A percentile compares a stretch with the other conserved stretches of the same genome.
These are phyloP conservation scores for Chrosomus eos DNA, from an alignment of 2,797 vertebrate genomes.

Conservation along the genomic window DNA sequence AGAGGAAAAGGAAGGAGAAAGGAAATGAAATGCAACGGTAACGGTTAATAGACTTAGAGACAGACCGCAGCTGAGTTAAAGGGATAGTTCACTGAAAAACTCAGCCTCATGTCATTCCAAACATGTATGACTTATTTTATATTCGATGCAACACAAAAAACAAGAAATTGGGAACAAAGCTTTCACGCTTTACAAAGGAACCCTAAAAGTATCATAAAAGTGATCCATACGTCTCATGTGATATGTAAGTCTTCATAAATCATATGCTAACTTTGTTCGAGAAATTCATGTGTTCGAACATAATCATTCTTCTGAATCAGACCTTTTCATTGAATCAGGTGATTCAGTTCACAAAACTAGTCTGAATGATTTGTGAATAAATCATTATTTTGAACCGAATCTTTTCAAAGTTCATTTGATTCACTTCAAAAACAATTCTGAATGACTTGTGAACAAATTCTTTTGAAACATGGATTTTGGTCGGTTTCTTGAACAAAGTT, in stretches of 20 bases:
- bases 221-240: not conserved
- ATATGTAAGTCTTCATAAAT: not conserved
- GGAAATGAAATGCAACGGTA: slow-evolving; percentile 31
- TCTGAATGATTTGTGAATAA: too few species aligned
- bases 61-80: slow-evolving; percentile 10
- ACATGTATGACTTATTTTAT: too few species aligned
- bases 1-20: slow-evolving; percentile 31
- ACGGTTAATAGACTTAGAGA: slow-evolving; percentile 12
- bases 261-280: not conserved
- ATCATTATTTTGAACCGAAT: too few species aligned
- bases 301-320: too few species aligned
- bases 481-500: not conserved
- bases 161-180: not conserved
- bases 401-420: not conserved
- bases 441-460: not conserved
- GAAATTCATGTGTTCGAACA: not conserved
- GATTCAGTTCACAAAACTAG: too few species aligned
- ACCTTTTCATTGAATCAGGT: too few species aligned
- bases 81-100: not conserved
- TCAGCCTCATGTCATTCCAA: not conserved
- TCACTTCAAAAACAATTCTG: not conserved
- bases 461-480: not conserved
- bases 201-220: not conserved
- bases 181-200: not conserved
- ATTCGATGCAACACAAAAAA: too few species aligned